Evolutionary conservation across 1,140 invertebrate species (phyloP), one percentile per base, ranked within the genome.

Genomic region (Tetragnatha versicolor): DNA sequence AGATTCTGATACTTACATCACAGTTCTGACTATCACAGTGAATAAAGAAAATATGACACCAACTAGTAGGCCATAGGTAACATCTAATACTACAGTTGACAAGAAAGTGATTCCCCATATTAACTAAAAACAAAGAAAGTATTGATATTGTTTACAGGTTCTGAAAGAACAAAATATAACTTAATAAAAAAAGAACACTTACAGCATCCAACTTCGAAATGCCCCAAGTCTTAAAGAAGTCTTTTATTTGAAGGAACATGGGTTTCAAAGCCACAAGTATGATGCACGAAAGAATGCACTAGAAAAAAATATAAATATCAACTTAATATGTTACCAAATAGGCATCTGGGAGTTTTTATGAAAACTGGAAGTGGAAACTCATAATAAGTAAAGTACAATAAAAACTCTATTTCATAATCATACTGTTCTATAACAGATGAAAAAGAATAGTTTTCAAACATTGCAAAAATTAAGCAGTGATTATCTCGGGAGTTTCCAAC

Each of bases 61-160:
- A 20, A 88, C 84, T 25, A 86, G 79, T 47, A 90, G 84, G 4
- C 89, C 89, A 53, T 86, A 83, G 45, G 87, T 87, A n/a, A 89
- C 88, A 84, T 89, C 89, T 33, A 89, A 82, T 14, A 89, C 79
- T 10, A 89, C 83, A 1, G 87, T 88, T 27, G 87, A 84, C 20
- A 86, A 25, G 78, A 88, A 89, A n/a, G 88, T 86, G n/a, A 89
- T 85, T n/a, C 88, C 58, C 88, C 89, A 90, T 33, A 88, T 86
- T 51, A 84, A 81, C 88, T 89, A 79, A 55, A 86, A 79, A 0
- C 9, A 49, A 61, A 35, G 7, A 61, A 22, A 20, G 2, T 22
- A 53, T 7, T 3, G 22, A 53, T 53, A 45, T 45, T 9, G 17
- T 45, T 45, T 45, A 63, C 20, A 47, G 39, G 35, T n/a, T n/a